Conservation (phyloP, 2,113 vertebrate species). For the Clinocottus analis region DNA sequence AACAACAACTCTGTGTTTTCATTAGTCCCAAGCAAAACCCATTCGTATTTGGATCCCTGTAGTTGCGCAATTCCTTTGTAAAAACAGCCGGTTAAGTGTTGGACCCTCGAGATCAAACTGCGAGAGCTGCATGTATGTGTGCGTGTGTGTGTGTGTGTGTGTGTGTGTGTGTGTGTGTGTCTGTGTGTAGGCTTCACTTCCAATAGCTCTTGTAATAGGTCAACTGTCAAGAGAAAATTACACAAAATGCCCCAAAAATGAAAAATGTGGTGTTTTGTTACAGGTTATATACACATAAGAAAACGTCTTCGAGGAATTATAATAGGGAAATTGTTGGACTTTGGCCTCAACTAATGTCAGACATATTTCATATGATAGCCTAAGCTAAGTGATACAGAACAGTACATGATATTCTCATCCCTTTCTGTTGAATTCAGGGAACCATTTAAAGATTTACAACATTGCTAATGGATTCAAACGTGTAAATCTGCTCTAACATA, state of each 20-base stretch:
- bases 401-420: not conserved
- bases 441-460: not conserved
- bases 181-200: not conserved
- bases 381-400: not conserved
- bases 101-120: conserved; percentile 19
- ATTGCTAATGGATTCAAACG: not conserved
- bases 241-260: conserved; percentile 7
- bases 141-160: conserved; percentile 2
- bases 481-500: not conserved
- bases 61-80: conserved; percentile 20
- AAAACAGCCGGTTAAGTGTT: conserved; percentile 39
- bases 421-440: not conserved
- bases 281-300: not conserved
- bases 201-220: conserved; percentile 22
- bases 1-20: conserved; percentile 8
- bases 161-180: not conserved
- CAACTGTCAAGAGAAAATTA: conserved; percentile 38
- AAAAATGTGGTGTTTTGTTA: conserved; percentile 30
- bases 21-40: conserved; percentile 7
- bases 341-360: not conserved
- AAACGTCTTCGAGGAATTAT: conserved; percentile 15
- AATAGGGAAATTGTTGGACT: conserved; percentile 12
- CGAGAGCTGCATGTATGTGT: not conserved
- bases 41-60: conserved; percentile 18
- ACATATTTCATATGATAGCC: not conserved